Evolutionary conservation across 2,797 vertebrate genomes (phyloP).

Genomic region (Pelochelys cantorii): DNA sequence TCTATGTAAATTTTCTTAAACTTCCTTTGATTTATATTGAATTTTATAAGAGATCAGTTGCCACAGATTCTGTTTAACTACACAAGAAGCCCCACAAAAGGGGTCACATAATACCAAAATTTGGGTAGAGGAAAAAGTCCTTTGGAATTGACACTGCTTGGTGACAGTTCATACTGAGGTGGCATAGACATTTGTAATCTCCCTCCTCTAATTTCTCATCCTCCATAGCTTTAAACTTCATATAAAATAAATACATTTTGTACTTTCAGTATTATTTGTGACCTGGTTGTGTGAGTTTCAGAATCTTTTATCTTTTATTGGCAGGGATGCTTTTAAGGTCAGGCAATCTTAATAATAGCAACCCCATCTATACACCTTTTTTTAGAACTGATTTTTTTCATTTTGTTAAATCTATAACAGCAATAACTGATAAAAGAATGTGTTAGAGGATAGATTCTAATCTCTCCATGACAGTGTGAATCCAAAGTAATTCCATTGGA

Average conservation of each 20-base stretch:
- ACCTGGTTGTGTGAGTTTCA: background rate
- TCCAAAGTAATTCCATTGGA: too few species aligned
- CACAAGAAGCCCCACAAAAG: background rate
- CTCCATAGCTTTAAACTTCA: background rate
- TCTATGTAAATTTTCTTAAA: background rate
- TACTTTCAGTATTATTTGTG: background rate
- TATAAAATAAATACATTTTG: background rate
- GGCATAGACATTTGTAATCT: rapidly evolving
- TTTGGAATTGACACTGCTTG: background rate
- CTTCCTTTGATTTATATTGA: background rate
- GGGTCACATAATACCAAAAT: background rate
- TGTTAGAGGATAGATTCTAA: too few species aligned
- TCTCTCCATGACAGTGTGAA: too few species aligned
- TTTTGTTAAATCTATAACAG: too few species aligned
- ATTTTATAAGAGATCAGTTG: background rate
- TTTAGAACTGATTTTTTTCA: too few species aligned
- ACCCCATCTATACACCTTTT: background rate
- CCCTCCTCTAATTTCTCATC: background rate
- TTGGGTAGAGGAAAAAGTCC: background rate
- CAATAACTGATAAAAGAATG: too few species aligned
- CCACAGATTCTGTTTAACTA: background rate
- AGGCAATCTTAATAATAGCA: background rate
- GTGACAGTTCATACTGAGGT: background rate
- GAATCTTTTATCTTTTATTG: background rate
- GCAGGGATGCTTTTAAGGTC: background rate